phyloP scores from a whole-genome alignment of 2,113 vertebrate genomes.

The Piprites chloris region DNA sequence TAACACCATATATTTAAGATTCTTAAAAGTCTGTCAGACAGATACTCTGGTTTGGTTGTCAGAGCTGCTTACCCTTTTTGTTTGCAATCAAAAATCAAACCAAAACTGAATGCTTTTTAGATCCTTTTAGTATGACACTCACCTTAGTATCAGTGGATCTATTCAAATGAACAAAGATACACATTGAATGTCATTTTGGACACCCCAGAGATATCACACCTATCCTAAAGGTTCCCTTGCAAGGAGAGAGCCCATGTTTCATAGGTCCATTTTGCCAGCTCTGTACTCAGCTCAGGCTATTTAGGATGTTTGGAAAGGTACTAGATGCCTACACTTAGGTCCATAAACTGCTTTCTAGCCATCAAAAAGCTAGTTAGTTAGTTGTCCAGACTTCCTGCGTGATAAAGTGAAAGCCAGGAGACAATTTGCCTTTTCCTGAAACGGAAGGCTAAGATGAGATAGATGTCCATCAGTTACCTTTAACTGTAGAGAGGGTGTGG shows the following conservation, averaged over 20 bases:
- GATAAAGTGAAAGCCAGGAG: not conserved
- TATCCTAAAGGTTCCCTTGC: not conserved
- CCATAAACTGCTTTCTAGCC: not conserved
- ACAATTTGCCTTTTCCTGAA: not conserved
- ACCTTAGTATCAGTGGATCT: not conserved
- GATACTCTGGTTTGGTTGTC: not conserved
- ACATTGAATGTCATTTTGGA: not conserved
- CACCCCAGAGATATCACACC: not conserved
- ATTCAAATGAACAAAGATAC: not conserved
- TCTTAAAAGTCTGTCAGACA: not conserved
- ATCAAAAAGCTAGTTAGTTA: not conserved
- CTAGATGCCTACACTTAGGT: not conserved
- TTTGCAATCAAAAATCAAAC: not conserved
- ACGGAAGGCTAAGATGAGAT: not conserved
- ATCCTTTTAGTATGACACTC: not conserved
- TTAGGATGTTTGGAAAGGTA: not conserved
- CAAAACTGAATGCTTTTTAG: not conserved
- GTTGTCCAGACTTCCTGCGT: not conserved
- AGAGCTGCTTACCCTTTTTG: not conserved
- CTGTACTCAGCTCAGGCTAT: not conserved
- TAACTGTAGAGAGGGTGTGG: not conserved
- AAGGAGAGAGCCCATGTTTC: fast-evolving
- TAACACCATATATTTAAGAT: not conserved
- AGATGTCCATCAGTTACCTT: not conserved
- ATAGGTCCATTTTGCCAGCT: not conserved